Percentiles rank a stretch among this genome's conserved stretches.
phyloP scores from a whole-genome alignment of 2,888 invertebrate genomes.

The Pheosia tremula region DNA sequence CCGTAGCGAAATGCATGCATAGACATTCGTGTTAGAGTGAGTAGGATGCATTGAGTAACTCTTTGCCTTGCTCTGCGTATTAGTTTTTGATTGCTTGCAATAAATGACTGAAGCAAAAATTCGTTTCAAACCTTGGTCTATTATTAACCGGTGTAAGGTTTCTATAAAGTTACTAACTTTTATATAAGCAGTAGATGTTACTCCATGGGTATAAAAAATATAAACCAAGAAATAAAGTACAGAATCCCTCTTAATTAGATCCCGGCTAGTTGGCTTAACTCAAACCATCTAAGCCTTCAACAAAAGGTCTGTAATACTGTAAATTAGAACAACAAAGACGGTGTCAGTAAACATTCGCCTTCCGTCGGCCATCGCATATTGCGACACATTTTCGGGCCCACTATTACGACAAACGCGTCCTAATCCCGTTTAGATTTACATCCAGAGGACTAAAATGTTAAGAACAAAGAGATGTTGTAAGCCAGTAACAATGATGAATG shows the following conservation, averaged over 20 bases:
- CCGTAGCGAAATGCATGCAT: too few relatives aligned
- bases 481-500: slow-evolving; percentile 66
- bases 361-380: slow-evolving; percentile 1
- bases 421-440: slow-evolving; percentile 39
- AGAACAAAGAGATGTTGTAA: slow-evolving; percentile 54
- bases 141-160: too few relatives aligned
- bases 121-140: too few relatives aligned
- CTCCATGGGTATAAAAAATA: too few relatives aligned
- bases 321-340: slow-evolving; percentile 3
- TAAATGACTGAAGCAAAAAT: too few relatives aligned
- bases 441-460: slow-evolving; percentile 26
- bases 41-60: too few relatives aligned
- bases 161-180: too few relatives aligned
- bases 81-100: too few relatives aligned
- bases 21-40: too few relatives aligned
- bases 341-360: background rate
- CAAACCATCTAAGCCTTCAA: background rate
- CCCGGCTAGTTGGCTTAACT: background rate
- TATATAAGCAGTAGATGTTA: too few relatives aligned
- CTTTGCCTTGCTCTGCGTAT: too few relatives aligned
- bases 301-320: background rate
- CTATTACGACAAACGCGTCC: slow-evolving; percentile 28
- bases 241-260: background rate
- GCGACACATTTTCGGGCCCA: slow-evolving; percentile 25
- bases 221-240: background rate